Conservation (phyloP, 2,797 vertebrate species). For the Peromyscus aztecus region DNA sequence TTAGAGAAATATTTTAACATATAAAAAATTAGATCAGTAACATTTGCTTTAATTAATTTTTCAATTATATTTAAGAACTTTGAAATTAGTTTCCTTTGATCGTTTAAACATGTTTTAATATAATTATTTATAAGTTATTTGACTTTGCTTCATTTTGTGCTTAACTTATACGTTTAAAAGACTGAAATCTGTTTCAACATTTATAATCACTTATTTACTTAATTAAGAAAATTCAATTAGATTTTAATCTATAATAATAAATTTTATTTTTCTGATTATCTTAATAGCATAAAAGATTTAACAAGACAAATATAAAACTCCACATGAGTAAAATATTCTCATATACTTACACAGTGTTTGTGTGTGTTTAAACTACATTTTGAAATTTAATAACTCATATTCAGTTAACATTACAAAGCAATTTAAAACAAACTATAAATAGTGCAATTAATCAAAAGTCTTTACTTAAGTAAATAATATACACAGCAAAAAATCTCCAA, state of each 20-base stretch:
- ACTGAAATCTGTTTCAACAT: slow-evolving; percentile 50
- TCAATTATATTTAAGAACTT: slow-evolving; percentile 19
- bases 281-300: slow-evolving; percentile 44
- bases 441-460: neutral
- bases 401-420: neutral
- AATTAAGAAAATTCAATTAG: neutral
- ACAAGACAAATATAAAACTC: neutral
- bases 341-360: neutral
- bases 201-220: neutral
- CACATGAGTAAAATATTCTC: neutral
- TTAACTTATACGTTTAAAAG: neutral
- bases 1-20: neutral
- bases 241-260: slow-evolving; percentile 20
- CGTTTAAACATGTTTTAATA: neutral
- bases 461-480: neutral
- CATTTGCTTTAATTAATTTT: slow-evolving; percentile 20
- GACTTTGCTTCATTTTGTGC: slow-evolving; percentile 10
- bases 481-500: neutral
- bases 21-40: neutral
- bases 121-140: slow-evolving; percentile 8
- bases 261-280: slow-evolving; percentile 35
- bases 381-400: neutral
- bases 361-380: neutral
- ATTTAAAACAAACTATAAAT: neutral
- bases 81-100: neutral